Conservation (phyloP, 2,797 vertebrate genomes). For the Acanthornis magna region DNA sequence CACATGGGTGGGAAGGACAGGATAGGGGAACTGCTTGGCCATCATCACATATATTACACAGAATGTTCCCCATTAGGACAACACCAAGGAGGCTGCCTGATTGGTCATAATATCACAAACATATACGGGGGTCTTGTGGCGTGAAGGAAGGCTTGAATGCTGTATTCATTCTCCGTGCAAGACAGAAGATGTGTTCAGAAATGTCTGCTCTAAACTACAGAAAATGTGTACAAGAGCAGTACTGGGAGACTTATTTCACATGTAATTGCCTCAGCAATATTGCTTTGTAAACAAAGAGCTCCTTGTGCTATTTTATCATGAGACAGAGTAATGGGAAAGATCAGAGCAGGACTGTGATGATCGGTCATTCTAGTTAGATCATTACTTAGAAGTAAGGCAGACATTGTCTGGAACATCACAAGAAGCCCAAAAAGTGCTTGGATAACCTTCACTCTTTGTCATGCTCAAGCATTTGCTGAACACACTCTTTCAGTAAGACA, state of each 20-base stretch:
- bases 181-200: background rate
- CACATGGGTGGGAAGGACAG: background rate
- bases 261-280: background rate
- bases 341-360: background rate
- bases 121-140: background rate
- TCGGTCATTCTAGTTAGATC: background rate
- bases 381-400: background rate
- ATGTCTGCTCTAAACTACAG: background rate
- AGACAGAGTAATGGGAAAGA: background rate
- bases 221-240: background rate
- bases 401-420: background rate
- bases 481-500: background rate
- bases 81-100: background rate
- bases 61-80: background rate
- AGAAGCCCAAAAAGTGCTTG: background rate
- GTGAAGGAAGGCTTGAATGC: background rate
- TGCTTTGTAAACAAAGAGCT: slow-evolving; percentile 24
- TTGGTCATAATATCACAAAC: background rate
- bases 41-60: rapidly evolving
- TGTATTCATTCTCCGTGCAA: background rate
- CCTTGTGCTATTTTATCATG: background rate
- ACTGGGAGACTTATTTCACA: background rate
- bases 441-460: background rate
- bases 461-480: background rate
- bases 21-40: background rate